A percentile compares a stretch with the other conserved stretches of the same genome.
Evolutionary conservation across 1,140 invertebrate genomes (phyloP).

Genomic region (Drosophila takahashii): DNA sequence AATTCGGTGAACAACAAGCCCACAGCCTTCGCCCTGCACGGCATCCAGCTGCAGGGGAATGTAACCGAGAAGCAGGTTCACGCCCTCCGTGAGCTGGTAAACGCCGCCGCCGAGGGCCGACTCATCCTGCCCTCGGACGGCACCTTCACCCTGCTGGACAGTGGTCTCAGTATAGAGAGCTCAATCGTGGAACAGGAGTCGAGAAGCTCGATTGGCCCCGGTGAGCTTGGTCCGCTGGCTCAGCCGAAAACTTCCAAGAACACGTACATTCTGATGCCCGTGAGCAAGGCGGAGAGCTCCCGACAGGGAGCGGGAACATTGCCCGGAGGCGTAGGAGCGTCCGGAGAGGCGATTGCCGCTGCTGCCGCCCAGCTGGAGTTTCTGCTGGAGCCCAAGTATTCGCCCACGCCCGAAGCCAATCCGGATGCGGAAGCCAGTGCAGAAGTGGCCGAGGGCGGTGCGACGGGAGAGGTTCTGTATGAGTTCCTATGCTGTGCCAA

Average conservation of each 20-base stretch:
- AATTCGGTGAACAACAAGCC: constrained; percentile 84
- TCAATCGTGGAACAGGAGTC: constrained; percentile 62
- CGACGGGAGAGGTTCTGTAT: constrained; percentile 71
- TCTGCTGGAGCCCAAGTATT: constrained; percentile 77
- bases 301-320: constrained; percentile 8
- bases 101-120: constrained; percentile 83
- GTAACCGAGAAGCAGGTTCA: constrained; percentile 83
- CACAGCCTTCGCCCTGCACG: constrained; percentile 84
- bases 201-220: constrained; percentile 2
- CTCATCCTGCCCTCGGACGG: constrained; percentile 83
- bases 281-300: constrained; percentile 45
- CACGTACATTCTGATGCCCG: constrained; percentile 81
- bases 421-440: constrained; percentile 6
- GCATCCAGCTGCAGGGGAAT: constrained; percentile 84
- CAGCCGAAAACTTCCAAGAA: constrained; percentile 57
- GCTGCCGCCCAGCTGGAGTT: constrained; percentile 72
- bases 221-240: neutral
- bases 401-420: constrained; percentile 37
- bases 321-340: neutral
- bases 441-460: constrained; percentile 2
- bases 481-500: constrained; percentile 84
- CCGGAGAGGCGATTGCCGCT: constrained; percentile 44
- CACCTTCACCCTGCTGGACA: constrained; percentile 80
- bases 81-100: constrained; percentile 81
- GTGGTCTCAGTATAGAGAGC: constrained; percentile 82